These are phyloP conservation scores for Dreissena polymorpha DNA, from an alignment of 1,140 invertebrate species.

Conservation along the genomic window DNA sequence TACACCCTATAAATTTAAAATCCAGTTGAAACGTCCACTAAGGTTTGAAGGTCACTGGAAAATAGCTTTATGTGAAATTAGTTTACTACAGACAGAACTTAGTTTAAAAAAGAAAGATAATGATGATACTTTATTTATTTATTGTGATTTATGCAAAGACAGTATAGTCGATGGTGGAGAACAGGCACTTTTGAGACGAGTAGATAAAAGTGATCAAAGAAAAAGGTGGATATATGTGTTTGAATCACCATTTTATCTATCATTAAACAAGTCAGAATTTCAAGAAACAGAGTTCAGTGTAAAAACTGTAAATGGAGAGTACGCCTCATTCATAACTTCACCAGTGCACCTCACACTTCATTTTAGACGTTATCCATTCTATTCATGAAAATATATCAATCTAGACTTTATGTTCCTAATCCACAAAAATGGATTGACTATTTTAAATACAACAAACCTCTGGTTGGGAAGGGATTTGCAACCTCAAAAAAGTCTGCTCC, in stretches of 20 bases:
- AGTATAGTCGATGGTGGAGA: slow-evolving; percentile 35
- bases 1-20: slow-evolving; percentile 33
- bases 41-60: slow-evolving; percentile 33
- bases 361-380: slow-evolving; percentile 37
- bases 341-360: slow-evolving; percentile 46
- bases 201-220: slow-evolving; percentile 5
- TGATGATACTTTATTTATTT: slow-evolving; percentile 14
- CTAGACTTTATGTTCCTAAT: slow-evolving; percentile 52
- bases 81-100: not conserved
- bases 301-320: slow-evolving; percentile 5
- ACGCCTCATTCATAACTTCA: slow-evolving; percentile 24
- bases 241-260: slow-evolving; percentile 31
- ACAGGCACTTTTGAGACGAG: slow-evolving; percentile 6
- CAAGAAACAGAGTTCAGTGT: slow-evolving; percentile 30
- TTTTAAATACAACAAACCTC: slow-evolving; percentile 34
- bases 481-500: not conserved
- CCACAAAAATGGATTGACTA: slow-evolving; percentile 46
- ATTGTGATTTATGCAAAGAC: slow-evolving; percentile 31
- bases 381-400: slow-evolving; percentile 34
- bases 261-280: slow-evolving; percentile 28
- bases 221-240: slow-evolving; percentile 32
- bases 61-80: slow-evolving; percentile 32
- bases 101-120: slow-evolving; percentile 15
- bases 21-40: slow-evolving; percentile 20
- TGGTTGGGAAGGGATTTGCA: not conserved